A percentile compares a stretch with the other conserved stretches of the same genome.
phyloP scores from a whole-genome alignment of 2,113 vertebrate genomes.

The Heterochromis multidens region DNA sequence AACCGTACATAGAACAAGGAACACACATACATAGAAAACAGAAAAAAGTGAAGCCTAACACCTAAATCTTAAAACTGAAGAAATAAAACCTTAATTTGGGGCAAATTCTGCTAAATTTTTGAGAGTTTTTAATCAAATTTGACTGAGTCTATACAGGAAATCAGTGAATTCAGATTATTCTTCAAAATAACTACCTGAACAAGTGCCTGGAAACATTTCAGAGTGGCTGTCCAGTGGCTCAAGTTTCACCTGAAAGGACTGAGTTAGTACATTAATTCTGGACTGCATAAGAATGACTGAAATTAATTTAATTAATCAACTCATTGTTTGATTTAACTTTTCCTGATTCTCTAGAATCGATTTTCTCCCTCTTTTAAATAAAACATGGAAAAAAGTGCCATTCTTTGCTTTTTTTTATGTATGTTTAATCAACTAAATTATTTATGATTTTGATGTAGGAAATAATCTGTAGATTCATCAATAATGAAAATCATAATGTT shows the following conservation, averaged over 20 bases:
- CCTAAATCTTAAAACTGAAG: no score
- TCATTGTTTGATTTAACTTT: no score
- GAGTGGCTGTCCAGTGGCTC: not conserved
- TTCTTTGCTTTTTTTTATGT: not conserved
- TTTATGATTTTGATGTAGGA: no score
- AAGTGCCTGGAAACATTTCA: not conserved
- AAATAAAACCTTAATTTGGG: not conserved
- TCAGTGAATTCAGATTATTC: not conserved
- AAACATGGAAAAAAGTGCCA: no score
- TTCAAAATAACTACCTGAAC: not conserved
- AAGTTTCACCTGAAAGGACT: not conserved
- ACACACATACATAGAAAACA: no score
- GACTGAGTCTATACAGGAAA: not conserved
- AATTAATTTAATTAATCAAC: no score
- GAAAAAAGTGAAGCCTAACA: no score
- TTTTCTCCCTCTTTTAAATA: no score
- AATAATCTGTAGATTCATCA: not conserved
- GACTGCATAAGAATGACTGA: no score
- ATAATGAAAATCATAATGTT: not conserved
- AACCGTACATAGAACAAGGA: no score
- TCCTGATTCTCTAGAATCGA: no score
- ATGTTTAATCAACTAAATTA: not conserved
- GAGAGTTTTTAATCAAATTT: not conserved
- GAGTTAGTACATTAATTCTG: no score
- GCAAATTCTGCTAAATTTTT: not conserved